These are phyloP conservation scores for Dryas iulia DNA, from an alignment of 1,140 invertebrate genomes.

Conservation along the genomic window DNA sequence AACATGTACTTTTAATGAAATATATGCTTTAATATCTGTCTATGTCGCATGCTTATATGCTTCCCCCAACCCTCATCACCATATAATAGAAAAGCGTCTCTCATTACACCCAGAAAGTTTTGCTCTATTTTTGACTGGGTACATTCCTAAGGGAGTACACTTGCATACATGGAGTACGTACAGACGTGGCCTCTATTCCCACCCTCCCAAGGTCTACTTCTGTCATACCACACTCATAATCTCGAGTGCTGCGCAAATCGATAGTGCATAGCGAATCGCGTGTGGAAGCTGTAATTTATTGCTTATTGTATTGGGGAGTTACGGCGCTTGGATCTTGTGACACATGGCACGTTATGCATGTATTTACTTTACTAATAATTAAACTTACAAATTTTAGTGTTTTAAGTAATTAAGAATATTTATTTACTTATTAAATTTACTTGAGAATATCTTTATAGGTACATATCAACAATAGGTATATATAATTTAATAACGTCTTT, in stretches of 20 bases:
- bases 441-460: neutral
- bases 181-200: neutral
- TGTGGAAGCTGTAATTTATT: conserved; percentile 20
- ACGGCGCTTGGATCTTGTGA: neutral
- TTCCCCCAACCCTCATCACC: neutral
- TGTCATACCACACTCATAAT: neutral
- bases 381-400: neutral
- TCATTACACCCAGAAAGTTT: neutral
- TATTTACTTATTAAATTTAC: neutral
- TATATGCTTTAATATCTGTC: too few relatives aligned
- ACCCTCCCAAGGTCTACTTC: neutral
- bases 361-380: neutral
- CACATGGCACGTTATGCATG: neutral
- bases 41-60: too few relatives aligned
- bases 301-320: conserved; percentile 6
- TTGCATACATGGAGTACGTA: too few relatives aligned
- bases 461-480: neutral
- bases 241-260: conserved; percentile 11
- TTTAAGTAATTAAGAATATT: neutral
- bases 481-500: neutral
- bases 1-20: too few relatives aligned
- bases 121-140: conserved; percentile 4
- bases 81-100: conserved; percentile 3
- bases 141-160: neutral
- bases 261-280: conserved; percentile 18